These are phyloP conservation scores for Junonia oenone DNA, from an alignment of 2,888 invertebrate species.

Conservation along the genomic window DNA sequence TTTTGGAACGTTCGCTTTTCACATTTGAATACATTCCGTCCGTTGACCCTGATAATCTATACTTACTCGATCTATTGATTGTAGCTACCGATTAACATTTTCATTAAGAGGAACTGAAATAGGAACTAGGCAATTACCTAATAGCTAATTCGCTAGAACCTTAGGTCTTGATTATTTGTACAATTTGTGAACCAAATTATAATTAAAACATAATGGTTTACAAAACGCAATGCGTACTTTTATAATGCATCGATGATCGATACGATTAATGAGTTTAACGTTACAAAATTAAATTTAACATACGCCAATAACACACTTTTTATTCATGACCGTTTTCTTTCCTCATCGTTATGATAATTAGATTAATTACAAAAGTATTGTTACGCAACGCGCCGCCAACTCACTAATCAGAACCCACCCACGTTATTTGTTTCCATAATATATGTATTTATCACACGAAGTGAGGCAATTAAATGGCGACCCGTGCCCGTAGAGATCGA, in stretches of 20 bases:
- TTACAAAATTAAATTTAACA: constrained; percentile 12
- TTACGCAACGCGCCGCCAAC: constrained; percentile 18
- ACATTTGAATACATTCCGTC: constrained; percentile 30
- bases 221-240: too few species aligned
- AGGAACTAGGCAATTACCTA: background rate
- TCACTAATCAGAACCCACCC: constrained; percentile 16
- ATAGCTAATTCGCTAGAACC: too few species aligned
- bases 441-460: constrained; percentile 23
- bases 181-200: too few species aligned
- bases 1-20: constrained; percentile 29
- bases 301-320: constrained; percentile 20
- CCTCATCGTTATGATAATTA: constrained; percentile 26
- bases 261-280: background rate
- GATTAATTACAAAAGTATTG: constrained; percentile 25
- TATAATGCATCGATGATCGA: background rate
- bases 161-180: too few species aligned
- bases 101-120: background rate
- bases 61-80: background rate
- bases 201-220: too few species aligned
- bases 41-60: constrained; percentile 27
- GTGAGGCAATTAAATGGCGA: constrained; percentile 15
- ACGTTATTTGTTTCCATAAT: constrained; percentile 18
- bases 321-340: constrained; percentile 22
- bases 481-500: background rate
- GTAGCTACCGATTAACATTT: constrained; percentile 5